A percentile compares a stretch with the other conserved stretches of the same genome.
Evolutionary conservation across 2,797 vertebrate genomes (phyloP).

Genomic region (Rhadinocentrus ornatus): DNA sequence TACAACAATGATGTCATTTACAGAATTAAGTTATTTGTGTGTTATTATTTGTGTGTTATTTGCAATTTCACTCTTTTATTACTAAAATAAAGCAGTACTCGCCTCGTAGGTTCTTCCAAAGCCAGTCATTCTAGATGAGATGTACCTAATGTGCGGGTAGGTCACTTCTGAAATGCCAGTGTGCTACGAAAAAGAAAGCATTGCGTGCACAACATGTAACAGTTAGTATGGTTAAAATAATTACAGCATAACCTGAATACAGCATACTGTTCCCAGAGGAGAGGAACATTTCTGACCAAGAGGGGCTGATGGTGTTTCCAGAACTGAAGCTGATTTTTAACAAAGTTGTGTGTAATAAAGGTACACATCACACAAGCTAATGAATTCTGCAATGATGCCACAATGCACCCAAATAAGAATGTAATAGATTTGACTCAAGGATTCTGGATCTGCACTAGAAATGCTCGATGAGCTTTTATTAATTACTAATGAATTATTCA

Average conservation of each 20-base stretch:
- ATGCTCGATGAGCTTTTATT: constrained; percentile 70
- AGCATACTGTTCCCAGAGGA: neutral
- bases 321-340: constrained; percentile 12
- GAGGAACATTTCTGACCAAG: neutral
- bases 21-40: neutral
- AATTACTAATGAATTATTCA: constrained; percentile 80
- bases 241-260: neutral
- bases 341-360: constrained; percentile 4
- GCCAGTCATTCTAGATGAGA: constrained; percentile 98
- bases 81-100: constrained; percentile 31
- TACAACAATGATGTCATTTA: neutral
- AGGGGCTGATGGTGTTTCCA: neutral
- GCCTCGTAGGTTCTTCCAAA: constrained; percentile 97
- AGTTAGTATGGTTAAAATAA: constrained; percentile 13
- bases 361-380: constrained; percentile 33
- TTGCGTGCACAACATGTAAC: constrained; percentile 8
- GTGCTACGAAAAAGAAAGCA: constrained; percentile 71
- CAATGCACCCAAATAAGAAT: constrained; percentile 31
- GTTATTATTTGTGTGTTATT: too few relatives aligned
- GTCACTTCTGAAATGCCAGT: constrained; percentile 88
- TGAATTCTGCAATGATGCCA: constrained; percentile 10
- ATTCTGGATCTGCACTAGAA: constrained; percentile 62
- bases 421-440: constrained; percentile 38
- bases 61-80: neutral
- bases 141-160: constrained; percentile 99